Evolutionary conservation across 2,797 vertebrate genomes (phyloP), one percentile per base, ranked within the genome.

Genomic region (Pygocentrus nattereri): DNA sequence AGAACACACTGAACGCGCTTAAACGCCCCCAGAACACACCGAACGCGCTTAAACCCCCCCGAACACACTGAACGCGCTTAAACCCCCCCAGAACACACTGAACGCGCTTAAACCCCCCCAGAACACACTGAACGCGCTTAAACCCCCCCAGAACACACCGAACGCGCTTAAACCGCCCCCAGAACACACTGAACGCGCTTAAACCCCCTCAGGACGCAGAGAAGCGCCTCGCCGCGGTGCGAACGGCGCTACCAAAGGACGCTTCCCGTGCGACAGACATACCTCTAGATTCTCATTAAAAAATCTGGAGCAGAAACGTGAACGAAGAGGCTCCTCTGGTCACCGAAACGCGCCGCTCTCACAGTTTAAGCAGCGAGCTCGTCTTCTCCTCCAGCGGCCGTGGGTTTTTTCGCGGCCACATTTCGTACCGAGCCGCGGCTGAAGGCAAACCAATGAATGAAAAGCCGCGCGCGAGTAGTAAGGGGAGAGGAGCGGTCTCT

Each of bases 381-480:
- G 25, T 27, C 41, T 16, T 15, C 38, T 44, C 11, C 6, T 1
- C 16, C n/a, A 6, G 23, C 18, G 1, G 59, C 5, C 38, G 18
- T 21, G 18, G 5, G 31, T 62, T 77, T 83, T 83, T 93, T 95
- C 92, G 92, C 93, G 93, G 92, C 88, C 91, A 91, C 89, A 90
- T 94, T 95, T 91, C 41, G 90, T 93, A 94, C 88, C 90, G 92
- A 91, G 92, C 87, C 85, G 85, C 44, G 31, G 80, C 72, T 68
- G 19, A 84, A 54, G 75, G 38, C 67, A 88, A 94, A 89, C 93
- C 94, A 95, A 95, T 95, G 93, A 94, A 89, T 85, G 92, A 83
- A 90, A 90, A 84, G 89, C 70, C 84, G 91, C 90, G 88, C 87
- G 74, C 88, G 89, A 62, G 89, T 88, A 86, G 91, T 90, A 88